Conservation (phyloP, 2,888 invertebrate genomes). For the Periphyllus acericola region DNA sequence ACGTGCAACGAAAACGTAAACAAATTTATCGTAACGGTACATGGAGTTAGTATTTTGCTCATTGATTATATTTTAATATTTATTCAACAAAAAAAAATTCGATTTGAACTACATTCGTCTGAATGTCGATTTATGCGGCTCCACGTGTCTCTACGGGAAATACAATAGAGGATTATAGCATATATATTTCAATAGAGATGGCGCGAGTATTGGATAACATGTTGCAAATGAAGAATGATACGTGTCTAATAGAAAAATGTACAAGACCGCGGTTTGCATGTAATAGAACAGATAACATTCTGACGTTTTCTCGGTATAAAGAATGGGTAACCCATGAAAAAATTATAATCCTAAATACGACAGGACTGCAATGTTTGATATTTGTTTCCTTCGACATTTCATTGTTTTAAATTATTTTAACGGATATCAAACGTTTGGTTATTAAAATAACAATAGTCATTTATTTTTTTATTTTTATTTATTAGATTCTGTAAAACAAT, state of each 20-base stretch:
- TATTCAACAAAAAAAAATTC: not conserved
- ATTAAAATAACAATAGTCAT: too few species aligned
- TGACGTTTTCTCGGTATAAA: not conserved
- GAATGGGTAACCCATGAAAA: not conserved
- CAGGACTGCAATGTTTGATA: not conserved
- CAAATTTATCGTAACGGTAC: too few species aligned
- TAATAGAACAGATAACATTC: not conserved
- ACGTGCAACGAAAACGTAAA: too few species aligned
- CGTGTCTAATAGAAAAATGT: not conserved
- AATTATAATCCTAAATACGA: not conserved
- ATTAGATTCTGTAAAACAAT: too few species aligned
- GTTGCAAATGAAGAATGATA: not conserved
- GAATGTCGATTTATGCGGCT: not conserved
- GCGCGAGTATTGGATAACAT: not conserved
- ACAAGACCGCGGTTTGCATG: not conserved
- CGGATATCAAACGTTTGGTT: not conserved
- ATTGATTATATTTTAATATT: not conserved
- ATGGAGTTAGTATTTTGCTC: too few species aligned
- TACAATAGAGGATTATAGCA: not conserved
- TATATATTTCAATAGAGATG: not conserved
- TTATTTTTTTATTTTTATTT: too few species aligned
- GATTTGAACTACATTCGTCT: not conserved
- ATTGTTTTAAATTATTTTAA: not conserved
- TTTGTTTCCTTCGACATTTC: not conserved
- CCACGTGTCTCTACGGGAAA: not conserved